Percentiles rank a stretch among this genome's conserved stretches.
phyloP scores from a whole-genome alignment of 2,888 invertebrate genomes.

The Mystacides longicornis region DNA sequence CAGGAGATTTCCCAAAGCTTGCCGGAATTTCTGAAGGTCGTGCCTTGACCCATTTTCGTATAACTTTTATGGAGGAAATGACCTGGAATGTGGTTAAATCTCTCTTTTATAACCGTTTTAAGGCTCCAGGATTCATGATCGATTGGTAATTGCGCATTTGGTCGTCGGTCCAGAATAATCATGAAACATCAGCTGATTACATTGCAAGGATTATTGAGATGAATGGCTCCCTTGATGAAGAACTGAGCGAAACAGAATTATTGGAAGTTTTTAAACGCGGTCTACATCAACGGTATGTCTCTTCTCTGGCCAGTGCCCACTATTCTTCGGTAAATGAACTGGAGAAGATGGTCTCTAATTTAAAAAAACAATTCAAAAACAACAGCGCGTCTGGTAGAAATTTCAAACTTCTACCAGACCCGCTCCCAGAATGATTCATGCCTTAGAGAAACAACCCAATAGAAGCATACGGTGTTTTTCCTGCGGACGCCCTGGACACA shows the following conservation, averaged over 20 bases:
- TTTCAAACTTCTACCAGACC: not conserved
- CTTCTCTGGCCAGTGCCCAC: not conserved
- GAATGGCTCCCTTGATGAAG: not conserved
- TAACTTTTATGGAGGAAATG: not conserved
- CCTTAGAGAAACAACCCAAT: not conserved
- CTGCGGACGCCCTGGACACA: not conserved
- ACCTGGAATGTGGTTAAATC: not conserved
- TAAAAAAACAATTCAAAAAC: not conserved
- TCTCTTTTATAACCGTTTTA: not conserved
- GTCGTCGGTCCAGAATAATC: not conserved
- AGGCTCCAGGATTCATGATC: not conserved
- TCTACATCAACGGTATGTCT: not conserved
- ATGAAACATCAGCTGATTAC: not conserved
- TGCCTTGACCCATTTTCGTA: not conserved
- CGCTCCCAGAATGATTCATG: not conserved
- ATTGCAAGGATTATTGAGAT: not conserved
- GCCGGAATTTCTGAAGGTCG: not conserved
- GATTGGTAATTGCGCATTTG: not conserved
- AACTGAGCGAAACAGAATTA: not conserved
- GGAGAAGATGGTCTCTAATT: not conserved
- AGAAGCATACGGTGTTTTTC: not conserved
- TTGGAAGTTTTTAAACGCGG: not conserved
- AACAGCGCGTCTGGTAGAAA: no score
- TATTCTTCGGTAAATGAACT: not conserved
- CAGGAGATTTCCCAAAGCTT: not conserved